phyloP scores from a whole-genome alignment of 1,140 invertebrate genomes.

The Drosophila pandora region DNA sequence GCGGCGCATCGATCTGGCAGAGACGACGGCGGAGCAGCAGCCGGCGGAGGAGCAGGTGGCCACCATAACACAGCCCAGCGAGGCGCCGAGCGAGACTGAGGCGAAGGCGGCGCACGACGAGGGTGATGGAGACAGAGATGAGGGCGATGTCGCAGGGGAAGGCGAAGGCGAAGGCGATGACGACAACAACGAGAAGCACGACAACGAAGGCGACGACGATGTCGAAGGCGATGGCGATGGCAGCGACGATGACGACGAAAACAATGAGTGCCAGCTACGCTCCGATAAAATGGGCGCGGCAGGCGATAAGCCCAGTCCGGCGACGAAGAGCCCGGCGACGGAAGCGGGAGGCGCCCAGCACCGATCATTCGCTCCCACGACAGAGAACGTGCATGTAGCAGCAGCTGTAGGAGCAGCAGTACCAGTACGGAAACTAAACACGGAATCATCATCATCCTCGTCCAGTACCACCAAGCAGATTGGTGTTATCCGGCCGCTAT shows the following conservation, averaged over 20 bases:
- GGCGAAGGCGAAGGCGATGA: conserved; percentile 19
- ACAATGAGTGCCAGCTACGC: conserved; percentile 34
- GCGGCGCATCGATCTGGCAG: conserved; percentile 58
- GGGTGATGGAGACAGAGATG: conserved; percentile 19
- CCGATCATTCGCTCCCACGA: conserved; percentile 70
- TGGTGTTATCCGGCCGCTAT: conserved; percentile 73
- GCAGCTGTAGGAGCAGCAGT: conserved; percentile 44
- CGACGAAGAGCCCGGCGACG: conserved; percentile 3
- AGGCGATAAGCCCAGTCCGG: conserved; percentile 86
- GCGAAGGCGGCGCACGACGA: conserved; percentile 5
- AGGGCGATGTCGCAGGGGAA: conserved; percentile 9
- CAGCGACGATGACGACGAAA: conserved; percentile 24
- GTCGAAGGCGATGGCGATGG: neutral
- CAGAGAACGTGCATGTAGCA: conserved; percentile 70
- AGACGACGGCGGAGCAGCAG: conserved; percentile 12
- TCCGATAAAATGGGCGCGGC: conserved; percentile 76
- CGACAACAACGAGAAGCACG: conserved; percentile 8
- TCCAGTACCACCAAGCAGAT: conserved; percentile 69
- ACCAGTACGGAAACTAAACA: conserved; percentile 40
- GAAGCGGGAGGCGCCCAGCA: conserved; percentile 51
- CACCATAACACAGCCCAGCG: conserved; percentile 24
- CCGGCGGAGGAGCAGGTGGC: conserved; percentile 1
- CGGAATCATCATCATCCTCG: conserved; percentile 86
- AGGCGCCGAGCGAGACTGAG: conserved; percentile 40
- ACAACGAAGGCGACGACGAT: conserved; percentile 7